A percentile compares a stretch with the other conserved stretches of the same genome.
phyloP scores from a whole-genome alignment of 2,797 vertebrate genomes.

The Tapirus indicus region DNA sequence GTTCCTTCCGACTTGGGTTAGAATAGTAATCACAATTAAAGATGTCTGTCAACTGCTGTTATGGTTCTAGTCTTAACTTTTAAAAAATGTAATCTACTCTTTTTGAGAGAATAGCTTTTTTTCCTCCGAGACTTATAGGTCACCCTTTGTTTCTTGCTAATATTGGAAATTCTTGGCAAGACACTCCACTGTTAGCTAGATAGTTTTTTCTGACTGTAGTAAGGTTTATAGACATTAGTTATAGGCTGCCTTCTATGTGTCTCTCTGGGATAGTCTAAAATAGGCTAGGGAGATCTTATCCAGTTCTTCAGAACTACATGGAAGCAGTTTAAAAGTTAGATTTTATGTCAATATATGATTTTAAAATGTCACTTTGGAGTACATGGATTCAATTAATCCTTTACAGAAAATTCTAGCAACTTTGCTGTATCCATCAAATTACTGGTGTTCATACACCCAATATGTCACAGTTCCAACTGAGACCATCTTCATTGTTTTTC shows the following conservation, averaged over 20 bases:
- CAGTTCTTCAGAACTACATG: neutral
- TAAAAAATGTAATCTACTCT: neutral
- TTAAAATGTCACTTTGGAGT: neutral
- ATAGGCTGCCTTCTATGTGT: neutral
- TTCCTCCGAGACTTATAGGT: neutral
- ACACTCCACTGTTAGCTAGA: neutral
- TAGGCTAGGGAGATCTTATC: neutral
- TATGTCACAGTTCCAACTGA: neutral
- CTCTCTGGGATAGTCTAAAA: neutral
- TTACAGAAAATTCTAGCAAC: neutral
- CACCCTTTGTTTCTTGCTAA: slow-evolving; percentile 12
- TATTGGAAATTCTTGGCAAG: neutral
- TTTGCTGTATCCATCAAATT: neutral
- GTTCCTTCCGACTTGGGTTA: neutral
- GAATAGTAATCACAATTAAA: neutral
- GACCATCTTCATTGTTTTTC: neutral
- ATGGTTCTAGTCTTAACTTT: neutral
- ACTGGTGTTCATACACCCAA: neutral
- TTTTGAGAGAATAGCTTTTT: neutral
- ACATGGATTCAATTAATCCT: neutral
- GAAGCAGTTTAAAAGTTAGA: neutral
- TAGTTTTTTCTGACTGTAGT: neutral
- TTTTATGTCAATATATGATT: neutral
- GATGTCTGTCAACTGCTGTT: neutral
- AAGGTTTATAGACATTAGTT: neutral